Percentiles rank a stretch among this genome's conserved stretches.
phyloP scores from a whole-genome alignment of 2,113 vertebrate species.

The Corvus cornix region DNA sequence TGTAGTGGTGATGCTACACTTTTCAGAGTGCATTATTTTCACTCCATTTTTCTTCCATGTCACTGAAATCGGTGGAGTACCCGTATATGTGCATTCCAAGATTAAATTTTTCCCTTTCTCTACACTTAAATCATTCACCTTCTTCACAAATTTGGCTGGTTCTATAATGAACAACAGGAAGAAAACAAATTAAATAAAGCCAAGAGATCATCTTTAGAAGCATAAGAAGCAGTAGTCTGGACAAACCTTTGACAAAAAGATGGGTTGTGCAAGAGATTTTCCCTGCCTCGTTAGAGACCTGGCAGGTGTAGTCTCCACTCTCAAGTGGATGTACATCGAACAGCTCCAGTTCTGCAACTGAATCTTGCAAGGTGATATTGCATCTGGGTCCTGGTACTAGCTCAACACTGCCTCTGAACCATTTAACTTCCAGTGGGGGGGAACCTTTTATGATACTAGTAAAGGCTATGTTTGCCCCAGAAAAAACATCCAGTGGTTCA shows the following conservation, averaged over 20 bases:
- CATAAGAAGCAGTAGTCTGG: not conserved
- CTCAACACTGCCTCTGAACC: conserved; percentile 93
- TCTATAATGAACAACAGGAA: conserved; percentile 72
- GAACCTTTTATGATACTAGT: conserved; percentile 89
- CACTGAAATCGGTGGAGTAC: conserved; percentile 90
- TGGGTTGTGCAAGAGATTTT: conserved; percentile 85
- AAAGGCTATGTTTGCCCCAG: conserved; percentile 84
- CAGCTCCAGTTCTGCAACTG: conserved; percentile 84
- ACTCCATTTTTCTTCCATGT: conserved; percentile 90
- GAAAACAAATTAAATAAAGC: not conserved
- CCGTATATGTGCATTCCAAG: conserved; percentile 86
- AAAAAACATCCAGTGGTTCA: conserved; percentile 87
- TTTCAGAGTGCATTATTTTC: conserved; percentile 85
- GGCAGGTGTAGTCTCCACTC: conserved; percentile 92
- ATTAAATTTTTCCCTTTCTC: conserved; percentile 87
- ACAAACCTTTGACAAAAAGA: conserved; percentile 94
- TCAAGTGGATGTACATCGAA: conserved; percentile 80
- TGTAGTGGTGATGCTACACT: conserved; percentile 89
- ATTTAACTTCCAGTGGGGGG: conserved; percentile 87
- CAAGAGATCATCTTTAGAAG: not conserved
- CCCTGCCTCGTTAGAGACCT: conserved; percentile 91
- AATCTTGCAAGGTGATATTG: conserved; percentile 84
- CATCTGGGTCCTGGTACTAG: conserved; percentile 80
- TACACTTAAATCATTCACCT: conserved; percentile 83
- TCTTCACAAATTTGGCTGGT: conserved; percentile 92